phyloP scores from a whole-genome alignment of 2,888 invertebrate genomes.

The Meliscaeva auricollis region DNA sequence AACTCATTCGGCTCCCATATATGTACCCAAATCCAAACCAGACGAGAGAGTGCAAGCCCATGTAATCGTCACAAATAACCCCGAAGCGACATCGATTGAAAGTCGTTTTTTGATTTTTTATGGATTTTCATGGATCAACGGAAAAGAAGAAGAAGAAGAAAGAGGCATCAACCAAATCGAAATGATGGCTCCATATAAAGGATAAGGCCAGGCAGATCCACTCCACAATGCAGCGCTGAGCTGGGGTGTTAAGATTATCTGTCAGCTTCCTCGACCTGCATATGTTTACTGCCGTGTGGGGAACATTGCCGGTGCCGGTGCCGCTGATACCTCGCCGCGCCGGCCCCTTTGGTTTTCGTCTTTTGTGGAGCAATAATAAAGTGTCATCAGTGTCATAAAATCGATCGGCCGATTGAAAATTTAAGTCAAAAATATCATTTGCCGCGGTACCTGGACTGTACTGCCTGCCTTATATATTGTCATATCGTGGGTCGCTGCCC shows the following conservation, averaged over 20 bases:
- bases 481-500: slow-evolving; percentile 25
- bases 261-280: slow-evolving; percentile 65
- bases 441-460: slow-evolving; percentile 11
- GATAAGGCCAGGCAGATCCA: slow-evolving; percentile 45
- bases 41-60: slow-evolving; percentile 68
- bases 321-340: no score
- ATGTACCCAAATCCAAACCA: neutral
- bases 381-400: slow-evolving; percentile 76
- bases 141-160: neutral
- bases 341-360: slow-evolving; percentile 59
- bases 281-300: slow-evolving; percentile 45
- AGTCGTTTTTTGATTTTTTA: slow-evolving; percentile 60
- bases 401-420: slow-evolving; percentile 73
- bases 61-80: slow-evolving; percentile 72
- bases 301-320: no score
- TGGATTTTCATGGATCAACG: slow-evolving; percentile 63
- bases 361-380: slow-evolving; percentile 74
- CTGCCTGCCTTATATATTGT: no score
- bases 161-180: slow-evolving; percentile 38
- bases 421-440: slow-evolving; percentile 58
- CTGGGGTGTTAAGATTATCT: slow-evolving; percentile 69
- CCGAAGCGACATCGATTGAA: slow-evolving; percentile 53
- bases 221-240: slow-evolving; percentile 3
- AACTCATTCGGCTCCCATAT: no score
- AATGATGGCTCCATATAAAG: slow-evolving; percentile 56